Percentiles rank a stretch among this genome's conserved stretches.
These are phyloP conservation scores for Campopleginae sp. DNA, from an alignment of 2,888 invertebrate genomes.

Conservation along the genomic window DNA sequence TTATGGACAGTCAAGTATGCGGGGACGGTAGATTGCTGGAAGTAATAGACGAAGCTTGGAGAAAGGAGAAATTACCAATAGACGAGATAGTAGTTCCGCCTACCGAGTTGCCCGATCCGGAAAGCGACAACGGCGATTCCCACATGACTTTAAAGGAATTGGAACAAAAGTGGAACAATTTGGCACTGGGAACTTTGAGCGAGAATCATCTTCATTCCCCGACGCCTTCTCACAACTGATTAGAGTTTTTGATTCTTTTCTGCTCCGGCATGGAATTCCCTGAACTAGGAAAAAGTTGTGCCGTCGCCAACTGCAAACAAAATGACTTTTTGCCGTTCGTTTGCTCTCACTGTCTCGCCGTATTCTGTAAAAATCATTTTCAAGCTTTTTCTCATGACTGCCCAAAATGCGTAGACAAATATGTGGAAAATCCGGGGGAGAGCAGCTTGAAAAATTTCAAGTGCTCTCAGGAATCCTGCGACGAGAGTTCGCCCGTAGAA, in stretches of 20 bases:
- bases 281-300: conserved; percentile 89
- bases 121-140: conserved; percentile 96
- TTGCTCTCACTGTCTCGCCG: conserved; percentile 87
- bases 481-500: conserved; percentile 87
- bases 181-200: conserved; percentile 85
- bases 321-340: conserved; percentile 90
- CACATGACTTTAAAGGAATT: conserved; percentile 95
- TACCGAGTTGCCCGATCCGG: conserved; percentile 95
- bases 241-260: not conserved
- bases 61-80: conserved; percentile 91
- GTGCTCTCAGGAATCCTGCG: conserved; percentile 87
- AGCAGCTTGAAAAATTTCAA: conserved; percentile 78
- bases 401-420: conserved; percentile 76
- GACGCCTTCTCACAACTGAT: conserved; percentile 80
- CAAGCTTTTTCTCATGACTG: conserved; percentile 86
- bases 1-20: conserved; percentile 92
- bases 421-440: conserved; percentile 70
- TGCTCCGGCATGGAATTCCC: conserved; percentile 89
- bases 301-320: conserved; percentile 87
- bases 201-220: conserved; percentile 85
- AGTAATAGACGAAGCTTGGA: conserved; percentile 94
- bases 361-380: conserved; percentile 90
- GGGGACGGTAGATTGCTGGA: conserved; percentile 91
- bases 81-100: conserved; percentile 94
- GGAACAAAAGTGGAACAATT: conserved; percentile 88